Conservation (phyloP, 2,888 invertebrate species). For the Agrochola lychnidis region DNA sequence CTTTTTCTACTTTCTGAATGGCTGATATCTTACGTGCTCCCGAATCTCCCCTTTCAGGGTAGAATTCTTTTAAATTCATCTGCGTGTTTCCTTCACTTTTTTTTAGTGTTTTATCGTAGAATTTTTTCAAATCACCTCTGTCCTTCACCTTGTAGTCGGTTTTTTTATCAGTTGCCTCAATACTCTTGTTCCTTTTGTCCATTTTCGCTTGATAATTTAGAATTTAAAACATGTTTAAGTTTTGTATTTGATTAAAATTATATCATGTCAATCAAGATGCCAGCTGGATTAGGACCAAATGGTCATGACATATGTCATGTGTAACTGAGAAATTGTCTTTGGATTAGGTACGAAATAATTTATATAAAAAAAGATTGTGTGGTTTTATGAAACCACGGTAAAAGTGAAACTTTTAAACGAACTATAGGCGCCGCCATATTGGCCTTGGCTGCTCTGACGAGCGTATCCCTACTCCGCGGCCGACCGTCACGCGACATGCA, state of each 20-base stretch:
- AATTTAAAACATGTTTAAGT: slow-evolving; percentile 57
- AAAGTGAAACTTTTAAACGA: too few species aligned
- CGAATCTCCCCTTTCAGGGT: slow-evolving; percentile 70
- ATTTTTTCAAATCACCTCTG: slow-evolving; percentile 62
- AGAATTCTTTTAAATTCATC: slow-evolving; percentile 21
- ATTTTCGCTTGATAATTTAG: slow-evolving; percentile 54
- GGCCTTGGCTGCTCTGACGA: too few species aligned
- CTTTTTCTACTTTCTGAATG: slow-evolving; percentile 25
- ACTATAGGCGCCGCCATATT: too few species aligned
- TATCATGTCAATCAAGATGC: slow-evolving; percentile 23
- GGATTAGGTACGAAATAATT: neutral
- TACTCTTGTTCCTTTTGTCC: slow-evolving; percentile 56
- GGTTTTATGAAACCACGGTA: too few species aligned
- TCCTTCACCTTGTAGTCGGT: slow-evolving; percentile 60
- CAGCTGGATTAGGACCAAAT: slow-evolving; percentile 42
- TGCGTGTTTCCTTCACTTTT: slow-evolving; percentile 23
- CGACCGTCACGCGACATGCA: too few species aligned
- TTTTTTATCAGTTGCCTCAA: slow-evolving; percentile 60
- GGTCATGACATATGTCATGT: neutral
- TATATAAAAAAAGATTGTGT: too few species aligned
- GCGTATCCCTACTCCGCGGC: too few species aligned
- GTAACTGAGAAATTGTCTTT: neutral
- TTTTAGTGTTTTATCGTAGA: slow-evolving; percentile 5
- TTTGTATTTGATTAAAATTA: slow-evolving; percentile 38
- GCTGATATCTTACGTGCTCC: slow-evolving; percentile 13